A percentile compares a stretch with the other conserved stretches of the same genome.
Conservation (phyloP, 2,797 vertebrate genomes). For the Amphiprion clarkii region DNA sequence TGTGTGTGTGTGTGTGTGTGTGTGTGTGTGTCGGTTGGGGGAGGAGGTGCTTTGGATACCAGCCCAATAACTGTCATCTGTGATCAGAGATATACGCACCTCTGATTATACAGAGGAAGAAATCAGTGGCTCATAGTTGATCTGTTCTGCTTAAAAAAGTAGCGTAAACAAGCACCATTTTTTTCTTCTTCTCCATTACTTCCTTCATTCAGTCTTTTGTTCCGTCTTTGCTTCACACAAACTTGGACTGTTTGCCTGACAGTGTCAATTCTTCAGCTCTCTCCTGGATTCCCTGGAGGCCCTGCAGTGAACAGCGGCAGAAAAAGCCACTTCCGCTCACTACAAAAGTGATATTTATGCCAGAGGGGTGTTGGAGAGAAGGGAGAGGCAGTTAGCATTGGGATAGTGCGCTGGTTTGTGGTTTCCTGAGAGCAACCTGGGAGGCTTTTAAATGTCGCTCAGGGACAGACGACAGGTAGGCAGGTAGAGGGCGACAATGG, state of each 20-base stretch:
- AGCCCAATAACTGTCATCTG: conserved; percentile 64
- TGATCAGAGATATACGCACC: conserved; percentile 61
- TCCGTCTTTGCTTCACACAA: conserved; percentile 26
- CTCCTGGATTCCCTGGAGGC: conserved; percentile 52
- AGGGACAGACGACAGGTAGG: conserved; percentile 80
- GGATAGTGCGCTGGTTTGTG: conserved; percentile 64
- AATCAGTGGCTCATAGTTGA: conserved; percentile 37
- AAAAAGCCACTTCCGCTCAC: conserved; percentile 58
- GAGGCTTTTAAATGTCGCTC: conserved; percentile 78
- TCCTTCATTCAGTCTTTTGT: conserved; percentile 29
- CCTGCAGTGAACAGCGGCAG: conserved; percentile 36
- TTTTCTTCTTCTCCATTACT: conserved; percentile 2
- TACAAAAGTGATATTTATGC: conserved; percentile 75
- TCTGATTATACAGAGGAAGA: conserved; percentile 58
- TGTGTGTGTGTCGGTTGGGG: conserved; percentile 14
- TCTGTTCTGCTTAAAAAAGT: conserved; percentile 20
- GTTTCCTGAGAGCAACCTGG: conserved; percentile 76
- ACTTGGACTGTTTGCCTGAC: conserved; percentile 44
- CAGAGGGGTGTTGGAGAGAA: conserved; percentile 65
- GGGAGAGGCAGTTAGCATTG: conserved; percentile 54
- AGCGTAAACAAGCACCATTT: conserved; percentile 2
- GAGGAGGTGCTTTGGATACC: conserved; percentile 58
- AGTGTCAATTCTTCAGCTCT: conserved; percentile 51
- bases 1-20: conserved; percentile 6
- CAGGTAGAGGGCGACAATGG: conserved; percentile 74